phyloP scores from a whole-genome alignment of 1,140 invertebrate genomes.

The Drosophila pectinifera region DNA sequence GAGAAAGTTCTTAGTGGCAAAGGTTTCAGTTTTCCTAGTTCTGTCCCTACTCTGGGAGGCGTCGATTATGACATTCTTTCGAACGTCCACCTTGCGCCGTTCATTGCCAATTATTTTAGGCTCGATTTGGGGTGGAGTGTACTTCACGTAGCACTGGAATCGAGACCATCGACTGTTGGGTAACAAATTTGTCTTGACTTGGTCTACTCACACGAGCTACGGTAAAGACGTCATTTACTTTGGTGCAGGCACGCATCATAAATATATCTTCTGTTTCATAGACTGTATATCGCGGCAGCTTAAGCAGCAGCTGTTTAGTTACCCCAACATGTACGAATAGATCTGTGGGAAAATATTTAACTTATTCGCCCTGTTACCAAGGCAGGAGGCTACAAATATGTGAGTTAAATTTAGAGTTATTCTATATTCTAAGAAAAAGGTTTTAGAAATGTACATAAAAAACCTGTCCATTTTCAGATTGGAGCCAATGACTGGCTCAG shows the following conservation, averaged over 20 bases:
- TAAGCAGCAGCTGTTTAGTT: neutral
- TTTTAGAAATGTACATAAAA: too few species aligned
- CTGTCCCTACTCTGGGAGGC: neutral
- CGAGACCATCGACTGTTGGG: neutral
- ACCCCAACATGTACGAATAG: neutral
- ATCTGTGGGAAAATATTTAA: slow-evolving; percentile 1
- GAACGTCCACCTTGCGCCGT: slow-evolving; percentile 17
- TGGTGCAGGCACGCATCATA: neutral
- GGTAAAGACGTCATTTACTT: slow-evolving; percentile 1
- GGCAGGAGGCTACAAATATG: too few species aligned
- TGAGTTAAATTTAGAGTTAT: too few species aligned
- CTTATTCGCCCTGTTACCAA: neutral
- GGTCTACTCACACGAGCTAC: slow-evolving; percentile 44
- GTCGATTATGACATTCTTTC: neutral
- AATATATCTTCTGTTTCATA: neutral
- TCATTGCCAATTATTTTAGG: slow-evolving; percentile 13
- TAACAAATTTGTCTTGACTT: slow-evolving; percentile 6
- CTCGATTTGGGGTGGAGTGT: slow-evolving; percentile 2
- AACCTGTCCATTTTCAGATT: too few species aligned
- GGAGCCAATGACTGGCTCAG: too few species aligned
- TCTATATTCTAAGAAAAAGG: too few species aligned
- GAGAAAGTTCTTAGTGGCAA: neutral
- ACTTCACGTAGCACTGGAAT: slow-evolving; percentile 36
- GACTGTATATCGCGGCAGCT: slow-evolving; percentile 3
- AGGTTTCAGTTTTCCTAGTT: neutral